Conservation (phyloP, 2,113 vertebrate species). For the Psittacula cyanocephala region DNA sequence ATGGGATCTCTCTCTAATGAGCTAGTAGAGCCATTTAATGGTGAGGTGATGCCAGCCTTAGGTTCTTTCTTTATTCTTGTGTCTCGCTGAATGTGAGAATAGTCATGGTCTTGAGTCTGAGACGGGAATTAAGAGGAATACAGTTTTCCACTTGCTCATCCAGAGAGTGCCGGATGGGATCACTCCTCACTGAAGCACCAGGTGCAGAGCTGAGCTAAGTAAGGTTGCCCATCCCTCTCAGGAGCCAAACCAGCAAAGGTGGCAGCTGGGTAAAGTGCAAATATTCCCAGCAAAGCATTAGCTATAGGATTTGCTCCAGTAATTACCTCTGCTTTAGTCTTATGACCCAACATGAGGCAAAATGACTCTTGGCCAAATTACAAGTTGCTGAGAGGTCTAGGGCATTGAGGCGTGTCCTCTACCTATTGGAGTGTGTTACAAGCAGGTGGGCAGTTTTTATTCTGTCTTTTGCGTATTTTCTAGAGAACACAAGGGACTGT, state of each 20-base stretch:
- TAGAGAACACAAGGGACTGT: neutral
- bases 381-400: constrained; percentile 30
- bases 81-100: neutral
- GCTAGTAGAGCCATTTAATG: constrained; percentile 54
- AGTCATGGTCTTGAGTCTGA: neutral
- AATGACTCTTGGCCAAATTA: constrained; percentile 22
- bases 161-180: neutral
- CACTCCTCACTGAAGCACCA: neutral
- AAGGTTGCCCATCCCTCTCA: neutral
- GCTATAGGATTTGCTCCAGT: constrained; percentile 52
- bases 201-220: neutral
- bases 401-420: constrained; percentile 31
- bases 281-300: constrained; percentile 21
- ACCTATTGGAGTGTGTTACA: neutral
- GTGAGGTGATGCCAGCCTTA: constrained; percentile 35
- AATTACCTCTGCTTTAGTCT: constrained; percentile 43
- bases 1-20: constrained; percentile 75
- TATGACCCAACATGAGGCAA: constrained; percentile 44
- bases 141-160: constrained; percentile 22
- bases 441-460: neutral
- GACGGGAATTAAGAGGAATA: neutral
- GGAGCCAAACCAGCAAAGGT: neutral
- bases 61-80: constrained; percentile 26
- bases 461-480: neutral
- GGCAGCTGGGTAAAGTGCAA: neutral